A percentile compares a stretch with the other conserved stretches of the same genome.
Evolutionary conservation across 2,113 vertebrate species (phyloP).

Genomic region (Carassius gibelio): DNA sequence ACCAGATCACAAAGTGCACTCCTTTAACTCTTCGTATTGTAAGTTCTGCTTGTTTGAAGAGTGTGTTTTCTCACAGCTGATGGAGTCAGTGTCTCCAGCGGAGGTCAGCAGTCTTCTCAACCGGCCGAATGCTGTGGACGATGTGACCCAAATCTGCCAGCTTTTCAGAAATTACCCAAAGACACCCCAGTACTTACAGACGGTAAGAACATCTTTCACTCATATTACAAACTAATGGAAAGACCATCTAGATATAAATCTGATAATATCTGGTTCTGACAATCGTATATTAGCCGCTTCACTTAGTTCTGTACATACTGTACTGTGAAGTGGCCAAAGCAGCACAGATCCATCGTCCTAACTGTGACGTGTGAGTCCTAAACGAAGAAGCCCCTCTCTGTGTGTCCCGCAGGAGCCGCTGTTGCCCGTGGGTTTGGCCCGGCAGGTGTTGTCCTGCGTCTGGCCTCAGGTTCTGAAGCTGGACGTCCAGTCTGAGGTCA

Average conservation of each 20-base stretch:
- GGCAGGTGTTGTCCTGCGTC: constrained; percentile 66
- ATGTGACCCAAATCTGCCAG: constrained; percentile 60
- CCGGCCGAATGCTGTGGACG: constrained; percentile 52
- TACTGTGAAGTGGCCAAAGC: not conserved
- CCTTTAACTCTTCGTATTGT: not conserved
- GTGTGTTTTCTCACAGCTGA: constrained; percentile 59
- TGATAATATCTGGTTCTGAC: not conserved
- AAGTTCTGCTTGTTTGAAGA: constrained; percentile 26
- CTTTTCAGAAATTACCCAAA: constrained; percentile 64
- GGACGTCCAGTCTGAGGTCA: constrained; percentile 58
- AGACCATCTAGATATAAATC: not conserved
- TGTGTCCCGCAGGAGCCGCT: constrained; percentile 64
- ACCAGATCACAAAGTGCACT: not conserved
- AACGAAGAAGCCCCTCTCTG: not conserved
- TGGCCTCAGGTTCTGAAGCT: constrained; percentile 70
- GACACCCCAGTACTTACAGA: constrained; percentile 65
- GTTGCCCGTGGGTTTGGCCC: constrained; percentile 49
- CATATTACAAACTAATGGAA: not conserved
- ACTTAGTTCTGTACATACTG: too few species aligned
- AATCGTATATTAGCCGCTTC: not conserved
- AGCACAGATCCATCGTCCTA: not conserved
- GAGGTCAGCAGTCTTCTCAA: constrained; percentile 65
- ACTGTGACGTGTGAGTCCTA: not conserved
- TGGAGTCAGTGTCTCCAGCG: constrained; percentile 70
- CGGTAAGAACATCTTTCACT: constrained; percentile 52